Evolutionary conservation across 2,113 vertebrate species (phyloP), one percentile per base, ranked within the genome.

Genomic region (Engraulis encrasicolus): DNA sequence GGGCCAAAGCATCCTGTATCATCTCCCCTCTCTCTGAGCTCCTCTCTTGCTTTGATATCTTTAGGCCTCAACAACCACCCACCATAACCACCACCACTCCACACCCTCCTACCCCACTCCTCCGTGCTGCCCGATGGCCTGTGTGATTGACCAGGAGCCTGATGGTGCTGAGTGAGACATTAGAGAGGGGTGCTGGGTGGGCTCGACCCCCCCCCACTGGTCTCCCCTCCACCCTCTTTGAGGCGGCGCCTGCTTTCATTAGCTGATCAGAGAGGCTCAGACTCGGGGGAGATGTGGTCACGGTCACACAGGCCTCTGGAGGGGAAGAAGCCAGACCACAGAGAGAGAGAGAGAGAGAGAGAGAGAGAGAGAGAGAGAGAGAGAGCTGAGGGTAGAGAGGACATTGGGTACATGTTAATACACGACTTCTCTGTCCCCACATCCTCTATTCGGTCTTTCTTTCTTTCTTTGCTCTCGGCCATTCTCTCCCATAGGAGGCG

Each of bases 61-160:
- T n/a, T 34, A 71, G 61, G 61, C 11, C 66, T 36, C 66, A 9
- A 1, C 14, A 34, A 9, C 61, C 58, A 1, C 2, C 66, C 27
- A 12, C 61, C 61, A 0, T 23, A 20, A 61, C 54, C 52, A 23
- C 54, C 2, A 23, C 20, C 54, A 61, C 19, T n/a, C 54, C n/a
- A n/a, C 54, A 23, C 54, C 54, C 54, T 4, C 3, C 2, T 19
- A 1, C 17, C 52, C 58, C 61, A 31, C 27, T 6, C 52, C 15
- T 54, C 15, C 38, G 49, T 31, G 27, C 18, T 81, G 23, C 66
- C 66, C 12, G 11, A 34, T 31, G 58, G 58, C 23, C 23, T 31
- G 58, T 66, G 58, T 66, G 58, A 66, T 66, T 74, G 66, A 74
- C 66, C 66, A 74, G 66, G 31, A 31, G 15, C 66, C 66, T 74